A percentile compares a stretch with the other conserved stretches of the same genome.
Evolutionary conservation across 2,888 invertebrate species (phyloP).

Genomic region (Drosophila niveifrons): DNA sequence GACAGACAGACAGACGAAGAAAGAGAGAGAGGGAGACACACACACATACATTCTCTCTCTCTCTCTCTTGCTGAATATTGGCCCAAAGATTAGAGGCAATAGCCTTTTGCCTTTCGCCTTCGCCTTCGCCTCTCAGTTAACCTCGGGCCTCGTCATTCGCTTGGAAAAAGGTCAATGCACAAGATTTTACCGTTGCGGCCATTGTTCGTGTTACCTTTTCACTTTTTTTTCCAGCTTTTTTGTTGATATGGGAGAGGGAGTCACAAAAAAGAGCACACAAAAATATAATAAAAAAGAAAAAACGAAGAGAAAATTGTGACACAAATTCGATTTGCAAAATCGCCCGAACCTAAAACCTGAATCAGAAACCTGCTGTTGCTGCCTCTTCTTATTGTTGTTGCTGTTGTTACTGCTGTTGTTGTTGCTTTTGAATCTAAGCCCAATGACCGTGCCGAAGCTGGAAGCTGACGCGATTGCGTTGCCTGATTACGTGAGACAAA

Average conservation of each 20-base stretch:
- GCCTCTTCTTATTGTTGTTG: conserved; percentile 24
- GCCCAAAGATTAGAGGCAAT: conserved; percentile 25
- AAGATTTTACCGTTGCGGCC: conserved; percentile 45
- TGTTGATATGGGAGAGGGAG: background rate
- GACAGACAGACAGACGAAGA: conserved; percentile 10
- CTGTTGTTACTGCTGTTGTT: conserved; percentile 11
- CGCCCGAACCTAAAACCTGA: conserved; percentile 31
- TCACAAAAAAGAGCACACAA: conserved; percentile 4
- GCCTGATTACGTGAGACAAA: conserved; percentile 61
- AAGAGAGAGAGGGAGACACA: conserved; percentile 6
- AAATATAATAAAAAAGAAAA: conserved; percentile 32
- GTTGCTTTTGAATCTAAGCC: conserved; percentile 33
- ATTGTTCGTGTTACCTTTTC: conserved; percentile 38
- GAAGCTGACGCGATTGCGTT: conserved; percentile 48
- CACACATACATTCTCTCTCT: background rate
- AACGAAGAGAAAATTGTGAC: conserved; percentile 39
- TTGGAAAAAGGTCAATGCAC: conserved; percentile 74
- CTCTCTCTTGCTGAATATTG: background rate
- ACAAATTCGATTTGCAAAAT: conserved; percentile 65
- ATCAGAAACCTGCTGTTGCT: conserved; percentile 26
- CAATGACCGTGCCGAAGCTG: conserved; percentile 35
- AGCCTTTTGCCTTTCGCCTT: background rate
- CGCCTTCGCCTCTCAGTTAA: conserved; percentile 23
- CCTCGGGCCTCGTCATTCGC: conserved; percentile 56
- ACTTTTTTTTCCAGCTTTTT: conserved; percentile 4